phyloP scores from a whole-genome alignment of 1,140 invertebrate genomes.

The Neodiprion pinetum region DNA sequence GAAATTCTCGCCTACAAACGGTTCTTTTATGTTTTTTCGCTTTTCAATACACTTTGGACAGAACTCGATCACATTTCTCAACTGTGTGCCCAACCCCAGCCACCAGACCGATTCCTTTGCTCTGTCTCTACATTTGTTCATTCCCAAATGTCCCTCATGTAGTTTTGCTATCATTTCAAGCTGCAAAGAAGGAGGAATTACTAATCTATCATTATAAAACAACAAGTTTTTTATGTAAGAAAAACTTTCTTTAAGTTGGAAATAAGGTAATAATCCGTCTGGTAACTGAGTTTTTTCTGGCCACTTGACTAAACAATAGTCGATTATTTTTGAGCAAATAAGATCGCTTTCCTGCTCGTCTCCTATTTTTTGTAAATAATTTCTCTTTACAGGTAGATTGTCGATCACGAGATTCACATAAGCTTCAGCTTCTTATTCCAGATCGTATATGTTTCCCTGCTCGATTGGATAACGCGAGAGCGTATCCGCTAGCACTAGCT shows the following conservation, averaged over 20 bases:
- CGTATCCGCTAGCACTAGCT: conserved; percentile 42
- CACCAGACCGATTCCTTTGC: conserved; percentile 36
- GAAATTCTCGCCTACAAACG: conserved; percentile 23
- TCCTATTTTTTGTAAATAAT: conserved; percentile 22
- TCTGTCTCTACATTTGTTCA: conserved; percentile 33
- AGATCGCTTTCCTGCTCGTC: conserved; percentile 28
- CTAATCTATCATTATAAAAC: conserved; percentile 32
- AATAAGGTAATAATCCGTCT: conserved; percentile 28
- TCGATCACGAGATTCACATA: neutral
- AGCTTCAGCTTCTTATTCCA: neutral
- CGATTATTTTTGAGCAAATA: conserved; percentile 28
- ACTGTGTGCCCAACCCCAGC: conserved; percentile 34
- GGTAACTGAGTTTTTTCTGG: conserved; percentile 24
- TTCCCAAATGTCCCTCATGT: conserved; percentile 33
- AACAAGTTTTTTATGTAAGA: conserved; percentile 19
- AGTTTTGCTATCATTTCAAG: conserved; percentile 32
- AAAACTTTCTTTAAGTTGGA: conserved; percentile 28
- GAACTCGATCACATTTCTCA: conserved; percentile 30
- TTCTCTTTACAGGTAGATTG: conserved; percentile 13
- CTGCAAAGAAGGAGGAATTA: conserved; percentile 34
- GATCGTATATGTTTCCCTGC: neutral
- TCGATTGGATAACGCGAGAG: conserved; percentile 34
- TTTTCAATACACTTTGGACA: conserved; percentile 25
- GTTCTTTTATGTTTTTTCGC: conserved; percentile 14
- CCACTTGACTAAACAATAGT: conserved; percentile 29